Percentiles rank a stretch among this genome's conserved stretches.
Conservation (phyloP, 2,797 vertebrate species). For the Acipenser ruthenus region DNA sequence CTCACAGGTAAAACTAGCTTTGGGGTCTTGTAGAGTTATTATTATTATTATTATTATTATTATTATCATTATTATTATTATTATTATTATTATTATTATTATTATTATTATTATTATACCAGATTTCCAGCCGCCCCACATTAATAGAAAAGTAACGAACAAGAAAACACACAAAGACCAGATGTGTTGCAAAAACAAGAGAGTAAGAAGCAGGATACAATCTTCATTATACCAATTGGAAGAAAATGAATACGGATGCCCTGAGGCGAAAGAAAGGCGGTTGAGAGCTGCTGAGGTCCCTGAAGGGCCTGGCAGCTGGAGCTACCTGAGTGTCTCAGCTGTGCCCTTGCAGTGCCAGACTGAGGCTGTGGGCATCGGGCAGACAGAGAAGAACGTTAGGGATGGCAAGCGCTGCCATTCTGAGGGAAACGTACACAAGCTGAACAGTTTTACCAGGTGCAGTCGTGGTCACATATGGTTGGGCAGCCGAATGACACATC, state of each 20-base stretch:
- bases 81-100: too few relatives aligned
- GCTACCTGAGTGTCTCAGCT: conserved; percentile 51
- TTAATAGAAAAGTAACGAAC: too few relatives aligned
- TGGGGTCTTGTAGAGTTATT: too few relatives aligned
- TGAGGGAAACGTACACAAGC: neutral
- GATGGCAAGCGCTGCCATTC: neutral
- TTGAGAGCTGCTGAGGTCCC: conserved; percentile 65
- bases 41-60: neutral
- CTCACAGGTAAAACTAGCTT: too few relatives aligned
- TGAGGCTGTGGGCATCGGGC: conserved; percentile 32
- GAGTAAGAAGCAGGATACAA: too few relatives aligned
- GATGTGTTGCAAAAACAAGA: too few relatives aligned
- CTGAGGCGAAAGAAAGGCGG: conserved; percentile 40
- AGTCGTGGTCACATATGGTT: conserved; percentile 9
- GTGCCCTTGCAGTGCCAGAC: conserved; percentile 36
- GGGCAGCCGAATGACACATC: conserved; percentile 4
- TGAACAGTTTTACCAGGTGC: conserved; percentile 9
- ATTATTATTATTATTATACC: too few relatives aligned
- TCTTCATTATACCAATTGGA: conserved; percentile 66
- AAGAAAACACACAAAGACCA: too few relatives aligned
- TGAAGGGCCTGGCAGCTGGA: conserved; percentile 61
- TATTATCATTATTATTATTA: neutral
- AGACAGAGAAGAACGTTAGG: neutral
- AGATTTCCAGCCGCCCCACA: too few relatives aligned
- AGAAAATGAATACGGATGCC: conserved; percentile 76